Base-by-base conservation (phyloP, 35 echinoderm and acorn worm species). In the Apostichopus parvimensis region DNA sequence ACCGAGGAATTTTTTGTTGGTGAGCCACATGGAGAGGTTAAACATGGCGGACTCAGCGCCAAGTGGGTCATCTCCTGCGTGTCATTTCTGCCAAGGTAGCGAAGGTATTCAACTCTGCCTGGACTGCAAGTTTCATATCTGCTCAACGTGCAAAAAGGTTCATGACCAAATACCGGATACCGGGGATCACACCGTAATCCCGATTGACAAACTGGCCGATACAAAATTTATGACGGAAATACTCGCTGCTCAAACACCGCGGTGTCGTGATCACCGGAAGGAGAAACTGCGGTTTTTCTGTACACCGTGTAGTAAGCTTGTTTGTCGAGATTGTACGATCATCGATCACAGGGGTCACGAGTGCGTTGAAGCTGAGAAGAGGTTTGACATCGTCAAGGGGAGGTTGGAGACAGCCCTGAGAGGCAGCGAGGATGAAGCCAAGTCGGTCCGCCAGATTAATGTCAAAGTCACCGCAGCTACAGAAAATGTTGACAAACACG, bases 261-360 rank as follows among this genome's bases (percentile, higher is more conserved):
- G 34, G 15, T 94, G 93, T 82, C 10, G 15, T 7, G 59, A 91
- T 82, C 93, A 94, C 79, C 6, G n/a, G 57, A 65, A 68, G 2
- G 88, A 94, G 79, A 70, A 91, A 23, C 79, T 82, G 28, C 90
- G 71, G 71, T 94, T 94, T 65, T 94, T 14, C 87, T 94, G 93
- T 57, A 54, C 26, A 4, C 77, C 77, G 7, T 94, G 93, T 79
- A 13, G 65, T 45, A 45, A 45, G 34, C 34, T 45, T 45, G 34
- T 45, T 45, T 45, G 34, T 45, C 34, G 34, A 45, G 87, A 94
- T 80, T 94, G 93, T 75, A 94, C 79, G 8, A 79, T 94, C 12
- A 23, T 90, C 22, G 70, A 73, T 9, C 93, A 94, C 57, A 77
- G 59, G 12, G 56, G 85, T 10, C 85, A 87, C 20, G 25, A 87